A percentile compares a stretch with the other conserved stretches of the same genome.
Conservation (phyloP, 2,113 vertebrate genomes). For the Sarotherodon lohbergeri region DNA sequence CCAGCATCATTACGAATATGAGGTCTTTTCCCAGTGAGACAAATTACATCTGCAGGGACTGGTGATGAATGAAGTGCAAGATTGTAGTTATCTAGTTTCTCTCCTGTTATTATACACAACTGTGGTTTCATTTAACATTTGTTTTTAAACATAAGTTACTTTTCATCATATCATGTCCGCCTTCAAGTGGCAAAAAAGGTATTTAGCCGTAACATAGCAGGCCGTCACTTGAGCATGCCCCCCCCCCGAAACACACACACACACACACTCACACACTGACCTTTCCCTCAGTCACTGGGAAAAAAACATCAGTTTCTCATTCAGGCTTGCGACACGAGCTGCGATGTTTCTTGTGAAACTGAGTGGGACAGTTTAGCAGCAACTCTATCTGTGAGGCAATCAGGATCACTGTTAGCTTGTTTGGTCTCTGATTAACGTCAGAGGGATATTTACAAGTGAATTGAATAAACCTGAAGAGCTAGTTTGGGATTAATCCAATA, state of each 20-base stretch:
- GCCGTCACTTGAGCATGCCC: neutral
- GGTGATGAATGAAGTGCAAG: neutral
- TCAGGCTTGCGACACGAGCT: neutral
- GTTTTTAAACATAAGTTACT: neutral
- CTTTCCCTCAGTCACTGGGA: neutral
- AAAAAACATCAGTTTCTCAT: neutral
- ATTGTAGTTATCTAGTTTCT: neutral
- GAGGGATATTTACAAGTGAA: neutral
- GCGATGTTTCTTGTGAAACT: neutral
- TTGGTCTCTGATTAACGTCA: neutral
- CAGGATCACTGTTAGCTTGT: neutral
- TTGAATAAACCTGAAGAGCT: neutral
- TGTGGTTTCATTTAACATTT: neutral
- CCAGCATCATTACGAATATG: fast-evolving
- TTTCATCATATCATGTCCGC: neutral
- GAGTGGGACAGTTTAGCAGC: neutral
- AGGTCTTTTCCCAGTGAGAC: neutral
- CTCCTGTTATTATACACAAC: neutral
- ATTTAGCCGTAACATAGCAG: no score
- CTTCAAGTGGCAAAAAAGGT: neutral
- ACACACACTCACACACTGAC: neutral
- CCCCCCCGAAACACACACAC: neutral
- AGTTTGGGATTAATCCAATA: neutral
- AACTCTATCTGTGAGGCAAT: neutral
- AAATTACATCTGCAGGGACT: neutral